Evolutionary conservation across 2,888 invertebrate genomes (phyloP).

Genomic region (Lobophora halterata): DNA sequence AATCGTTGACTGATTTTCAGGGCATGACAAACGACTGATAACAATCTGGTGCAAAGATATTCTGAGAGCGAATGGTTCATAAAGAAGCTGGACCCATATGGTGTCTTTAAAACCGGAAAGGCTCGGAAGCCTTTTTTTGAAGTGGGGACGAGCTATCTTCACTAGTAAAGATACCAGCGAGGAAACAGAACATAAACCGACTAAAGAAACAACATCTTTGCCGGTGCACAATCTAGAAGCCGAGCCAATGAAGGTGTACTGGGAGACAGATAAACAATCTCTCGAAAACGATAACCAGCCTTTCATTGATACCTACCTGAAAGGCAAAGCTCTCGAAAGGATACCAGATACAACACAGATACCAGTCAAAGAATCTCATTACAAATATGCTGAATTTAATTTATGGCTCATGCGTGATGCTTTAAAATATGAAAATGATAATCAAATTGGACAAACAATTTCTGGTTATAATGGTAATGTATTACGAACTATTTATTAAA

Average conservation of each 20-base stretch:
- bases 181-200: constrained; percentile 42
- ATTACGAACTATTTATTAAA: constrained; percentile 45
- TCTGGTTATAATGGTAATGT: too few species aligned
- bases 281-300: constrained; percentile 55
- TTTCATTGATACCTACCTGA: constrained; percentile 64
- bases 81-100: constrained; percentile 66
- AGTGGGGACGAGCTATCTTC: constrained; percentile 51
- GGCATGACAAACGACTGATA: constrained; percentile 71
- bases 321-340: constrained; percentile 56
- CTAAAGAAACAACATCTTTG: constrained; percentile 33
- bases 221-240: constrained; percentile 39
- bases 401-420: constrained; percentile 57
- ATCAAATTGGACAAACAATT: too few species aligned
- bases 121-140: constrained; percentile 70
- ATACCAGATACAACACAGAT: constrained; percentile 67
- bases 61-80: constrained; percentile 63
- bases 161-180: constrained; percentile 52
- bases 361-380: constrained; percentile 69
- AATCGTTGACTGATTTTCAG: constrained; percentile 79
- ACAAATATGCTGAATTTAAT: constrained; percentile 62
- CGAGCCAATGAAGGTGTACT: constrained; percentile 72
- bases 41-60: constrained; percentile 62
- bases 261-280: constrained; percentile 67
- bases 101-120: constrained; percentile 69
- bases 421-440: constrained; percentile 50